Base-by-base conservation (phyloP, 2,113 vertebrate genomes). In the Callorhinus ursinus region DNA sequence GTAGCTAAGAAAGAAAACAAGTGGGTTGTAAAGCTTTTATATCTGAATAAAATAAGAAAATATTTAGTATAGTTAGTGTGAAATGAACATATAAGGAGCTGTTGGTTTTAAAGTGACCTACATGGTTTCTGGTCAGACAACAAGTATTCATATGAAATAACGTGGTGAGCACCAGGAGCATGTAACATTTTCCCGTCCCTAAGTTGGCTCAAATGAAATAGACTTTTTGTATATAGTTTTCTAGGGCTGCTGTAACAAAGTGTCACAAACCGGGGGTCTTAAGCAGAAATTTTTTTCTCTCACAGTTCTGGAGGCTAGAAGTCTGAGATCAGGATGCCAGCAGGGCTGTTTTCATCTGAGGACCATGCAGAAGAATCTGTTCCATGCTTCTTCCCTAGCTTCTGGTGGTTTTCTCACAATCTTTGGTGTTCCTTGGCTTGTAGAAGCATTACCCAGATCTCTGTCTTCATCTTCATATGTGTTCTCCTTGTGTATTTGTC, bases 41-140 rank as follows among this genome's bases (percentile, higher is more conserved):
- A 77, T 61, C 16, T 65, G 18, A 84, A 85, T 72, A 91, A 95
- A 93, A 84, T 57, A 79, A 67, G 67, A 67, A 57, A 65, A 61
- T 51, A 84, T 69, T 81, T 85, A 63, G 36, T 74, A 79, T 81
- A 79, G 55, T 89, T 76, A 93, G 21, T 92, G 18, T 95, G 85
- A 67, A 88, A 61, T 85, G 19, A 94, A 95, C 93, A 76, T 91
- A 63, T 33, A 39, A 46, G 42, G 55, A 93, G 24, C 2, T 36
- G 21, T 2, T 55, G 22, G 13, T 26, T 93, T 95, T 84, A 95
- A 95, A 91, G 26, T 83, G 51, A 59, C 16, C 33, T 63, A 33
- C 19, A 42, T 74, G 71, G 93, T 92, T 80, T 59, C 51, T 92
- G 55, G 65, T 24, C 33, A 42, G 53, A 49, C 19, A 77, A 74